Conservation (phyloP, 2,888 invertebrate species). For the Hofmannophila pseudospretella region DNA sequence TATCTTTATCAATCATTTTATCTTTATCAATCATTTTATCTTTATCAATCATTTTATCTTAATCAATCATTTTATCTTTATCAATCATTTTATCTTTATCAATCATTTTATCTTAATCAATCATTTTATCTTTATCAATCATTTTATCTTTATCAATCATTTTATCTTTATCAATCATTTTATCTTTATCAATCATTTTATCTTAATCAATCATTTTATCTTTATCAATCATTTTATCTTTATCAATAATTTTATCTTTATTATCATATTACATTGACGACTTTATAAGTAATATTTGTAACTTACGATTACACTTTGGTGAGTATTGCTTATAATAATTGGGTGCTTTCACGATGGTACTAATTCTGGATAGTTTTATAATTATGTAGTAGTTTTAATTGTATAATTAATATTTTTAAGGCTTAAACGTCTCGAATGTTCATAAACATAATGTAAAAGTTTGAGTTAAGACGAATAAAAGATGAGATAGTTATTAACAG, state of each 20-base stretch:
- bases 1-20: background rate
- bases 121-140: conserved; percentile 12
- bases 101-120: conserved; percentile 8
- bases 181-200: conserved; percentile 17
- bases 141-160: conserved; percentile 17
- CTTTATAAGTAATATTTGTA: conserved; percentile 1
- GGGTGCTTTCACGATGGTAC: conserved; percentile 34
- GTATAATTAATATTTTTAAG: no score
- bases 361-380: conserved; percentile 7
- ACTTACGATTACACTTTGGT: conserved; percentile 3
- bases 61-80: conserved; percentile 7
- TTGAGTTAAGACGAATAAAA: no score
- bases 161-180: background rate
- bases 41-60: conserved; percentile 12
- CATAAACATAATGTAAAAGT: no score
- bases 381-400: background rate
- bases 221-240: conserved; percentile 2
- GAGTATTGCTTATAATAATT: conserved; percentile 36
- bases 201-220: conserved; percentile 13
- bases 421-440: no score
- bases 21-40: conserved; percentile 18
- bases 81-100: conserved; percentile 17
- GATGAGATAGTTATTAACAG: no score
- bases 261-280: conserved; percentile 11
- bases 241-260: conserved; percentile 18